phyloP scores from a whole-genome alignment of 2,797 vertebrate species.

The Spea hammondii region DNA sequence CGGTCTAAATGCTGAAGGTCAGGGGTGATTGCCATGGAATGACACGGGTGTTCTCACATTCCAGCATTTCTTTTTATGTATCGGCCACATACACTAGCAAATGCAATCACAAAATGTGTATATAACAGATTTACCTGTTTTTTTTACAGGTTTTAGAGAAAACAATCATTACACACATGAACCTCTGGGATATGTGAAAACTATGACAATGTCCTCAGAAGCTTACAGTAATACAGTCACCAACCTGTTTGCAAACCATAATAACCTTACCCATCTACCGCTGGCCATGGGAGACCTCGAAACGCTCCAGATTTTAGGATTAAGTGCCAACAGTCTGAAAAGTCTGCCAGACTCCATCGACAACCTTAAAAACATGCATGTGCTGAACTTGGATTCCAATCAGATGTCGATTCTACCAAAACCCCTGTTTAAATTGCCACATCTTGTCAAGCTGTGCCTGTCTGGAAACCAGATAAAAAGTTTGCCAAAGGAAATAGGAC shows the following conservation, averaged over 20 bases:
- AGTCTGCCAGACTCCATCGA: constrained; percentile 50
- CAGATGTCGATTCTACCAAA: constrained; percentile 61
- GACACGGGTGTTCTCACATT: too few relatives aligned
- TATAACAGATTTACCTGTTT: background rate
- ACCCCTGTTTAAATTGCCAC: constrained; percentile 59
- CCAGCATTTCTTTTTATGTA: too few relatives aligned
- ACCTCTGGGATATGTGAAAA: background rate
- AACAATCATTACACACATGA: background rate
- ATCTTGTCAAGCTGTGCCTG: constrained; percentile 57
- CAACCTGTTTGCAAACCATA: constrained; percentile 57
- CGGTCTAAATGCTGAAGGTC: too few relatives aligned
- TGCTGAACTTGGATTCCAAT: constrained; percentile 57
- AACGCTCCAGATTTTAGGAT: constrained; percentile 60
- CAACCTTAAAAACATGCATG: constrained; percentile 57
- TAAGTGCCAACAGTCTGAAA: constrained; percentile 59
- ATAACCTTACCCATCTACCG: constrained; percentile 59
- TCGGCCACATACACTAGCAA: too few relatives aligned
- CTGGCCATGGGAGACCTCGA: constrained; percentile 54
- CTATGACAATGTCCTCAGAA: constrained; percentile 4
- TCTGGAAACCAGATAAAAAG: constrained; percentile 61
- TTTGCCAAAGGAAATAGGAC: constrained; percentile 63
- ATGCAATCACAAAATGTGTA: too few relatives aligned
- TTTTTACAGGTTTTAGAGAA: constrained; percentile 12
- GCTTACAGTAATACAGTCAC: constrained; percentile 41
- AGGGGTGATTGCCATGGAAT: too few relatives aligned